Evolutionary conservation across 2,888 invertebrate genomes (phyloP).

Genomic region (Neocrepidodera transversa): DNA sequence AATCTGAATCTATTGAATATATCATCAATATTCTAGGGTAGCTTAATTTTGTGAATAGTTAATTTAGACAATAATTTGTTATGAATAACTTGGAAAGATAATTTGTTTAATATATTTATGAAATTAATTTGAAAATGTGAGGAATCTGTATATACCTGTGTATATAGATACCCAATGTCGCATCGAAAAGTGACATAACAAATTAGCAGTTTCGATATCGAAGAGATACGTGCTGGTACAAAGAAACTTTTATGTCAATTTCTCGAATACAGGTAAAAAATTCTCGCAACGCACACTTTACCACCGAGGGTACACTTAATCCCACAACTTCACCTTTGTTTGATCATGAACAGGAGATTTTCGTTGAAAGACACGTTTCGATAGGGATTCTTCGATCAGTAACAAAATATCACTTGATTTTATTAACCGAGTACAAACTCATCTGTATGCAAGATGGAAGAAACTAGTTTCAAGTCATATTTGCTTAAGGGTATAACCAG

Average conservation of each 20-base stretch:
- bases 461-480: conserved; percentile 33
- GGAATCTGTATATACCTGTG: conserved; percentile 1
- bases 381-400: conserved; percentile 6
- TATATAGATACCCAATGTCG: not conserved
- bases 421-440: conserved; percentile 24
- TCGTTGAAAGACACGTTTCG: conserved; percentile 18
- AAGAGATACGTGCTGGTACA: conserved; percentile 20
- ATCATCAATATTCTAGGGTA: too few relatives aligned
- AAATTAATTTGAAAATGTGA: too few relatives aligned
- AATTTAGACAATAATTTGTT: too few relatives aligned
- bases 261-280: conserved; percentile 13
- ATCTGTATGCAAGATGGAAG: conserved; percentile 26
- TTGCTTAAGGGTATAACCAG: conserved; percentile 36
- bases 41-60: too few relatives aligned
- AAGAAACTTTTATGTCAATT: not conserved
- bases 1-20: not conserved
- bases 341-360: conserved; percentile 13
- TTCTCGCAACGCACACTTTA: not conserved
- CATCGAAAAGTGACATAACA: not conserved
- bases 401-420: conserved; percentile 22
- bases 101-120: too few relatives aligned
- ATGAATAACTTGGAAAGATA: too few relatives aligned
- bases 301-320: not conserved
- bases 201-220: not conserved
- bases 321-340: conserved; percentile 20